Evolutionary conservation across 2,797 vertebrate genomes (phyloP).

Genomic region (Acanthurus lineatus): DNA sequence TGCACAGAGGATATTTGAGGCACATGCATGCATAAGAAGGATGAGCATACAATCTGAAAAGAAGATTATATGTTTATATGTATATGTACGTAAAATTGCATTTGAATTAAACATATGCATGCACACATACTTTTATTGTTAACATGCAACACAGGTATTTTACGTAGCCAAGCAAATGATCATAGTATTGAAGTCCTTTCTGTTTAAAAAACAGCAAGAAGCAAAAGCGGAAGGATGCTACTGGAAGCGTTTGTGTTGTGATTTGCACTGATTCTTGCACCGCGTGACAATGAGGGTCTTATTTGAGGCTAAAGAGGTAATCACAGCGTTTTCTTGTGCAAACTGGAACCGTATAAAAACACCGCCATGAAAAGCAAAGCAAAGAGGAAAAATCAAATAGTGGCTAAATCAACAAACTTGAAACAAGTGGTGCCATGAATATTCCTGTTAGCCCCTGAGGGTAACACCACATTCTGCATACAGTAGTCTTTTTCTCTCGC

Average conservation of each 20-base stretch:
- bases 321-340: constrained; percentile 71
- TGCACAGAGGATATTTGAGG: neutral
- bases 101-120: neutral
- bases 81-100: constrained; percentile 1
- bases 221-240: constrained; percentile 13
- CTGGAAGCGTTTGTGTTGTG: constrained; percentile 21
- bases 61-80: constrained; percentile 34
- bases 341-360: constrained; percentile 66
- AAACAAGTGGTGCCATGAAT: constrained; percentile 80
- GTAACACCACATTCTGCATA: constrained; percentile 57
- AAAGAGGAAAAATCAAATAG: constrained; percentile 78
- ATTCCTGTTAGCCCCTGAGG: constrained; percentile 74
- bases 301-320: constrained; percentile 67
- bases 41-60: constrained; percentile 31
- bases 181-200: neutral
- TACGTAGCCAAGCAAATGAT: neutral
- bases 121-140: neutral
- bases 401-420: constrained; percentile 83
- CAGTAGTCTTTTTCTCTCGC: constrained; percentile 33
- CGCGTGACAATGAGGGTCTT: constrained; percentile 17
- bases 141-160: neutral
- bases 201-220: neutral
- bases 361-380: constrained; percentile 53
- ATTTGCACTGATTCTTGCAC: constrained; percentile 19
- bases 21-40: constrained; percentile 1